These are phyloP conservation scores for Dasypolia templi DNA, from an alignment of 2,888 invertebrate genomes.

Conservation along the genomic window DNA sequence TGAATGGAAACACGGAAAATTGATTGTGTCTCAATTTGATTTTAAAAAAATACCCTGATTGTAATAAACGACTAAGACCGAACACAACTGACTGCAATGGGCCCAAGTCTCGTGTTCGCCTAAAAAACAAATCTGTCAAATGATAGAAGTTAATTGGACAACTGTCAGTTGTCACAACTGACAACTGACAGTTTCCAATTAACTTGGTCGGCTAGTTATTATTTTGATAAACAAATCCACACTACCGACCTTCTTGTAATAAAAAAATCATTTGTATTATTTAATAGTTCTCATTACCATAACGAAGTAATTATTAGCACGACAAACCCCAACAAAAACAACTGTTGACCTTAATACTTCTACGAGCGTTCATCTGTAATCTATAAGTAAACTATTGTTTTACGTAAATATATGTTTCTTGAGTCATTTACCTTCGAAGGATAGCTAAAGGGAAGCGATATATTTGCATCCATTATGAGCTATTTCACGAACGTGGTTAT, in stretches of 20 bases:
- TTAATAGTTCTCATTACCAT: constrained; percentile 30
- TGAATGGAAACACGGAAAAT: no score
- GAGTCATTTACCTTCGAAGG: constrained; percentile 19
- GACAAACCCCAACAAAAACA: constrained; percentile 47
- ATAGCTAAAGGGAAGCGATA: background rate
- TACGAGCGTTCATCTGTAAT: constrained; percentile 12
- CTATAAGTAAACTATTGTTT: constrained; percentile 8
- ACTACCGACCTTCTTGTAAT: constrained; percentile 10
- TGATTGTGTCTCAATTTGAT: background rate
- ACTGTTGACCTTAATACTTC: constrained; percentile 66
- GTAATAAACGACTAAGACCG: background rate
- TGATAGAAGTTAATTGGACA: background rate
- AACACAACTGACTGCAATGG: background rate
- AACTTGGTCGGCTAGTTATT: background rate
- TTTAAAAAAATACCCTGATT: no score
- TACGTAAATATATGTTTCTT: constrained; percentile 4
- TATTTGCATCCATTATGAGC: constrained; percentile 22
- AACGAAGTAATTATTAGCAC: constrained; percentile 67
- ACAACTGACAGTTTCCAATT: background rate
- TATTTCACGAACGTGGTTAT: constrained; percentile 25
- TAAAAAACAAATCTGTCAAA: background rate
- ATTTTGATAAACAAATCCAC: background rate
- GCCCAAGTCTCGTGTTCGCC: background rate
- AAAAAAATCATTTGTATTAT: constrained; percentile 25
- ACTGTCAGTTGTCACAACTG: background rate